Conservation (phyloP, 1,140 invertebrate genomes). For the Papilio machaon region DNA sequence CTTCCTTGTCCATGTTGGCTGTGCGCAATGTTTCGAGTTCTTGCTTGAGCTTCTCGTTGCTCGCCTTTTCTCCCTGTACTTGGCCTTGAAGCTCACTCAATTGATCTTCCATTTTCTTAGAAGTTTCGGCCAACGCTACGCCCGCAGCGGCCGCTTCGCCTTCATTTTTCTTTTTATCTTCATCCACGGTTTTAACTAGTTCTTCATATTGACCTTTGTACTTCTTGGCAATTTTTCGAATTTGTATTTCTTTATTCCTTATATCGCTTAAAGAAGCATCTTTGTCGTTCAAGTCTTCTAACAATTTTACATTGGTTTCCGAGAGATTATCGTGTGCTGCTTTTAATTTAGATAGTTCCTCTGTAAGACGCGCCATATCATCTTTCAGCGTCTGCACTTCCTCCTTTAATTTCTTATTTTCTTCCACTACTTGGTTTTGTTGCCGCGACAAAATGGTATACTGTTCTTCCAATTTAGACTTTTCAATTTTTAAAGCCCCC, state of each 20-base stretch:
- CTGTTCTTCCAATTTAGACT: constrained; percentile 89
- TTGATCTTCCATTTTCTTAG: constrained; percentile 79
- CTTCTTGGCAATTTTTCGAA: constrained; percentile 95
- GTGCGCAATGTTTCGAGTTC: constrained; percentile 88
- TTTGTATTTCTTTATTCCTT: constrained; percentile 90
- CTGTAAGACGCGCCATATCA: constrained; percentile 79
- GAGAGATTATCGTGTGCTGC: constrained; percentile 81
- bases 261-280: constrained; percentile 87
- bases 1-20: constrained; percentile 85
- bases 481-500: constrained; percentile 85
- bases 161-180: constrained; percentile 83
- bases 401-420: constrained; percentile 83
- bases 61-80: constrained; percentile 82
- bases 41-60: constrained; percentile 86
- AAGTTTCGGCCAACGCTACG: constrained; percentile 66
- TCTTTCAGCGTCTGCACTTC: constrained; percentile 76
- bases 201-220: constrained; percentile 95
- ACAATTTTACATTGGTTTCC: constrained; percentile 85
- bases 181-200: constrained; percentile 84
- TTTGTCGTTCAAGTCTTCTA: constrained; percentile 87
- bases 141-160: constrained; percentile 73
- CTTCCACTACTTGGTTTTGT: constrained; percentile 76
- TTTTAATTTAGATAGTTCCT: constrained; percentile 83
- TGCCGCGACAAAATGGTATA: constrained; percentile 83
- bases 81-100: constrained; percentile 85